Conservation (phyloP, 2,888 invertebrate species). For the Cheilosia impressa region DNA sequence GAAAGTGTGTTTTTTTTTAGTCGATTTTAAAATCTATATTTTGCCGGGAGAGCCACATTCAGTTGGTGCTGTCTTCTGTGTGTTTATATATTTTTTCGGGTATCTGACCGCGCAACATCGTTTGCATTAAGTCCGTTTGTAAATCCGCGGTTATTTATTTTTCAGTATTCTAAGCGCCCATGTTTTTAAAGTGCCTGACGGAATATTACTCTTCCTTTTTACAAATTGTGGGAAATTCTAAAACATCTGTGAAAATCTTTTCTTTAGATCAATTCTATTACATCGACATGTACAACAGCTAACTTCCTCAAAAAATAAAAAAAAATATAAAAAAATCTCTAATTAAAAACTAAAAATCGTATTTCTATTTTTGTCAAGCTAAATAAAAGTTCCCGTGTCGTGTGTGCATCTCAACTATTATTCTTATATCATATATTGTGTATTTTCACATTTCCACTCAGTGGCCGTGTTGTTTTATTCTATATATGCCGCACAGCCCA, state of each 20-base stretch:
- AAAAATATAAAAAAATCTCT: conserved; percentile 18
- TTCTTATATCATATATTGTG: conserved; percentile 19
- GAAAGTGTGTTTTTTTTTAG: conserved; percentile 20
- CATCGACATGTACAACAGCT: conserved; percentile 18
- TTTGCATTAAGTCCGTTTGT: conserved; percentile 32
- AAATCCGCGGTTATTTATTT: conserved; percentile 19
- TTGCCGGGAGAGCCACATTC: conserved; percentile 53
- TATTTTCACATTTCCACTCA: conserved; percentile 32
- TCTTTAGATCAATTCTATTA: conserved; percentile 22
- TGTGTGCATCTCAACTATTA: conserved; percentile 56
- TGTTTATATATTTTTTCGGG: conserved; percentile 33
- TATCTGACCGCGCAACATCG: conserved; percentile 65
- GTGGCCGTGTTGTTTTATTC: conserved; percentile 24
- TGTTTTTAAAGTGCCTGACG: conserved; percentile 20
- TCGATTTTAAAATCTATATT: conserved; percentile 60
- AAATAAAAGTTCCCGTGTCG: conserved; percentile 54
- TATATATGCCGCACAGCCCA: conserved; percentile 4
- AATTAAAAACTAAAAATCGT: conserved; percentile 11
- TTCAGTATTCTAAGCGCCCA: conserved; percentile 12
- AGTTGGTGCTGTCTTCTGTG: conserved; percentile 6
- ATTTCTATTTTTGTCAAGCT: conserved; percentile 68
- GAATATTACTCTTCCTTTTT: neutral
- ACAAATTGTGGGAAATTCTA: neutral
- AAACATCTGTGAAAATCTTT: neutral
- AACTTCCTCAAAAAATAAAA: neutral